Evolutionary conservation across 1,140 invertebrate genomes (phyloP), one percentile per base, ranked within the genome.

Genomic region (Chelonus insularis): DNA sequence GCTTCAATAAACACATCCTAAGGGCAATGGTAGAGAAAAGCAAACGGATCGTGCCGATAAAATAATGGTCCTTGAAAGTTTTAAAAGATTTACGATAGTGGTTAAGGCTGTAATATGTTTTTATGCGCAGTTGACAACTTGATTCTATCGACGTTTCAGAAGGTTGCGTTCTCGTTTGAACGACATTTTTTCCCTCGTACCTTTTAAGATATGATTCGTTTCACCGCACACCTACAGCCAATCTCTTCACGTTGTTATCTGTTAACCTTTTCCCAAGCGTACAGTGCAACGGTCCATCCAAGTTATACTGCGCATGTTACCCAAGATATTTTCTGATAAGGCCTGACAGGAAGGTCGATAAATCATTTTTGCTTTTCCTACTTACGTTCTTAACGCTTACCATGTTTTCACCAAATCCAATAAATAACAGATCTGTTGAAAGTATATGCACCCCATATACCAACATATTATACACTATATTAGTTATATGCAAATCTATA

Each of bases 41-140:
- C 43, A 54, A 54, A 54, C 36, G 48, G 39, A 43, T 54, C 50
- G 21, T 23, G 45, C 37, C 48, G 58, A 60, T 60, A 54, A 60
- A 54, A 51, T 60, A 60, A 60, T 60, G 20, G 21, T 43, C 50
- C 29, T 36, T 23, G 52, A 52, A 69, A 69, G 62, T 64, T 67
- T 68, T 60, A 52, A 60, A 43, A 69, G 68, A 74, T 74, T 74
- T 73, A 70, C 70, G 68, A 69, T 21, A 66, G 59, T 67, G 64
- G 64, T 67, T 61, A 58, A 57, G 57, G 16, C 41, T 16, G 12
- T 43, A 43, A 68, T 68, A 62, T 54, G 60, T 55, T 23, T 20
- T 18, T 25, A 21, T 50, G 45, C 57, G 39, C 63, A 48, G 36
- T 58, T 68, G 69, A 71, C 71, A 69, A 71, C 66, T 72, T 68